These are phyloP conservation scores for Sericinus montela DNA, from an alignment of 2,888 invertebrate genomes.

Conservation along the genomic window DNA sequence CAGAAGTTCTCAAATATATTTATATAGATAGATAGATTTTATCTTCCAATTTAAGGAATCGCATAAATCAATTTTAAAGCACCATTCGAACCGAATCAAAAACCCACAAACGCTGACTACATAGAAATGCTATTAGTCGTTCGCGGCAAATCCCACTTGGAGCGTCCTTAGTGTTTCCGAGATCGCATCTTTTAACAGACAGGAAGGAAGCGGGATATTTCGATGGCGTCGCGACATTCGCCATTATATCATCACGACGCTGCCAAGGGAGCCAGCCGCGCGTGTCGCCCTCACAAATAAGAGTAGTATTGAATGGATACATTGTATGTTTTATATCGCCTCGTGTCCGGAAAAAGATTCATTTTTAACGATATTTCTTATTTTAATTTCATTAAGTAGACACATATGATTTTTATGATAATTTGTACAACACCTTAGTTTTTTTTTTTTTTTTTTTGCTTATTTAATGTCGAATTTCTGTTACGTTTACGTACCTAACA, in stretches of 20 bases:
- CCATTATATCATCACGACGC: slow-evolving; percentile 49
- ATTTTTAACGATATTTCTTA: background rate
- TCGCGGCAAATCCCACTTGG: slow-evolving; percentile 16
- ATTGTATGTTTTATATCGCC: slow-evolving; percentile 8
- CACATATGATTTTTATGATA: too few species aligned
- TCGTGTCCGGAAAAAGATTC: background rate
- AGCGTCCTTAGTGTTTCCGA: slow-evolving; percentile 25
- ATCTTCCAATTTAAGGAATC: background rate
- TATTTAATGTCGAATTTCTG: too few species aligned
- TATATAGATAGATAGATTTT: too few species aligned
- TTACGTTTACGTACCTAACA: too few species aligned
- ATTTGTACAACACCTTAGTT: too few species aligned
- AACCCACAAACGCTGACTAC: slow-evolving; percentile 12
- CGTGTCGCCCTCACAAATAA: slow-evolving; percentile 28
- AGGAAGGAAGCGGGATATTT: slow-evolving; percentile 63
- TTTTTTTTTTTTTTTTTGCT: too few species aligned
- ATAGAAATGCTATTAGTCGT: slow-evolving; percentile 29
- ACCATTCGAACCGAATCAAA: slow-evolving; percentile 1
- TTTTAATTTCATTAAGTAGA: too few species aligned
- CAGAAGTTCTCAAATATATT: too few species aligned
- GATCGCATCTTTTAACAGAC: slow-evolving; percentile 37
- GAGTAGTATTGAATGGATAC: slow-evolving; percentile 2
- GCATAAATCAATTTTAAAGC: slow-evolving; percentile 10
- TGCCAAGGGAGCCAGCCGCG: slow-evolving; percentile 31
- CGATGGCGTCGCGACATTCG: slow-evolving; percentile 48